Evolutionary conservation across 2,888 invertebrate species (phyloP), one percentile per base, ranked within the genome.

Genomic region (Drosophila pegasa): DNA sequence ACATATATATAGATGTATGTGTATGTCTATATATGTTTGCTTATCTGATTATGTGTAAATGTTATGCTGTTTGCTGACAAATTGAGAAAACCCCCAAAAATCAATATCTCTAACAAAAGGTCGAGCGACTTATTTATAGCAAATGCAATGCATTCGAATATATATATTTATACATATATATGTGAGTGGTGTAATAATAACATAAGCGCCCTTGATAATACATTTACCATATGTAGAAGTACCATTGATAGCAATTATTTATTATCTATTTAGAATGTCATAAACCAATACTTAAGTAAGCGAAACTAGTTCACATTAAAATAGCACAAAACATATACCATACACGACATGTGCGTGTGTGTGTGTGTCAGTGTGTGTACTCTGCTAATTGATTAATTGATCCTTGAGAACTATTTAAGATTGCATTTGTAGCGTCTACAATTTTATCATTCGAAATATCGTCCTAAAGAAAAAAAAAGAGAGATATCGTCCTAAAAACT

Each of bases 341-440:
- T 3, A 18, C 0, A 48, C 3, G 16, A 43, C 29, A 12, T 10
- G 18, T 31, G 25, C 16, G n/a, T 27, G 22, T 29, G 20, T 48
- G 51, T 41, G 50, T 40, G 41, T 14, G 16, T 20, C 12, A 48
- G 43, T 20, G 35, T 12, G 29, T 16, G 16, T 51, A 33, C n/a
- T 45, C n/a, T 29, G 29, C 64, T 72, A 72, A 76, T 61, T 69
- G 55, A 72, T 76, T 61, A 60, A 58, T 18, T 37, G 29, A 55
- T 55, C 40, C 41, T 62, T 29, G 9, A 54, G 8, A 41, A 51
- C 18, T 37, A 29, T 20, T 31, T 6, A 16, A 33, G 38, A 18
- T 40, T 29, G 1, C 18, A 29, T 31, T 29, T 47, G 3, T 7
- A 29, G 0, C 12, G 7, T 5, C 2, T 7, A 29, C 18, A 18